Evolutionary conservation across 2,113 vertebrate species (phyloP).

Genomic region (Arvicanthis niloticus): DNA sequence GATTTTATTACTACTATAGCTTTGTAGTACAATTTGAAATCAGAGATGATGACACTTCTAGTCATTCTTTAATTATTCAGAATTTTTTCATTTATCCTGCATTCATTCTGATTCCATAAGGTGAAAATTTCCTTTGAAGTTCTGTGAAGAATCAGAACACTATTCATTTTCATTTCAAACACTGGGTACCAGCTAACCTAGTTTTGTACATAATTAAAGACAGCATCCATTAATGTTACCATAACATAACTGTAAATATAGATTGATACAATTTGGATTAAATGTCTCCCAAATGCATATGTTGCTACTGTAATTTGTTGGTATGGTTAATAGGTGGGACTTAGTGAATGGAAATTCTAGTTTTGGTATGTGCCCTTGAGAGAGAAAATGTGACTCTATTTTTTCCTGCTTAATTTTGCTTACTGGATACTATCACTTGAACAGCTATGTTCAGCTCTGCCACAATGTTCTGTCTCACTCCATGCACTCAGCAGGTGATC

Average conservation of each 20-base stretch:
- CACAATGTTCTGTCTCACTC: background rate
- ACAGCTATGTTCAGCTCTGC: background rate
- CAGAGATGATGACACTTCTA: background rate
- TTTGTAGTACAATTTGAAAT: background rate
- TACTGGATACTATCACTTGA: background rate
- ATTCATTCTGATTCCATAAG: background rate
- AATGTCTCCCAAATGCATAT: background rate
- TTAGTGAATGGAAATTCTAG: background rate
- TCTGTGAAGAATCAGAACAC: background rate
- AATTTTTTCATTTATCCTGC: background rate
- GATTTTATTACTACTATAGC: background rate
- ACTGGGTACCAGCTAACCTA: background rate
- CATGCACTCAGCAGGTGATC: background rate
- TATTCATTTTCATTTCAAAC: slow-evolving; percentile 17
- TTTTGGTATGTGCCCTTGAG: background rate
- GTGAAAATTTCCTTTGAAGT: background rate
- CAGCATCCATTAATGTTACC: background rate
- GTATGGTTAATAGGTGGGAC: background rate
- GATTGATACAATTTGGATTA: background rate
- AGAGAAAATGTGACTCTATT: background rate
- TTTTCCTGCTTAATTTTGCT: background rate
- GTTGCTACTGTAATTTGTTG: background rate
- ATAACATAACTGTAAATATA: background rate
- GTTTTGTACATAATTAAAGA: slow-evolving; percentile 11
- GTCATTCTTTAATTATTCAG: background rate